Conservation (phyloP, 2,113 vertebrate species). For the Sturnus vulgaris region DNA sequence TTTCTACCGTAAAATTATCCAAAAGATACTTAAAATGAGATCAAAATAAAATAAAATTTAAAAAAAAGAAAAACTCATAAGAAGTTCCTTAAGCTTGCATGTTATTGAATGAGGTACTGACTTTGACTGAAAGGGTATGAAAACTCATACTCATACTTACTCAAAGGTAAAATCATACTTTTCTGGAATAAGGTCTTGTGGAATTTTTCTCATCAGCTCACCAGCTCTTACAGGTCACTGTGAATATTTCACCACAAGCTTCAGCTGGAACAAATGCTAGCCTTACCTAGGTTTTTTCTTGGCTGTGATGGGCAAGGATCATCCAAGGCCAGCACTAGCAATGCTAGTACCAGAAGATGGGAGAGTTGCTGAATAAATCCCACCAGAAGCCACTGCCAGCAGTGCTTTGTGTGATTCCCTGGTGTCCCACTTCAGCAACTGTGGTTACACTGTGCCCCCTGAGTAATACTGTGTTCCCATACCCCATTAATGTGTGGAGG, state of each 20-base stretch:
- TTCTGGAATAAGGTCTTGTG: neutral
- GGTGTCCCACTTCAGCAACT: neutral
- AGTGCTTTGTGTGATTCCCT: neutral
- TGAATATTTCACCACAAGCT: neutral
- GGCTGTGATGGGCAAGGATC: neutral
- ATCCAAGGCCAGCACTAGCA: neutral
- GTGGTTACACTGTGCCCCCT: accelerated
- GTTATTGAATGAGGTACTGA: neutral
- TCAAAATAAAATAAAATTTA: neutral
- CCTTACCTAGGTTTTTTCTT: neutral
- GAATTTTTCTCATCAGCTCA: neutral
- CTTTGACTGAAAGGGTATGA: neutral
- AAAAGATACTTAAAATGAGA: neutral
- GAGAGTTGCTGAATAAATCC: neutral
- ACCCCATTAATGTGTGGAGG: neutral
- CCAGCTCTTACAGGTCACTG: neutral
- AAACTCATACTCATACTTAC: neutral
- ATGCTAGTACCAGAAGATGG: neutral
- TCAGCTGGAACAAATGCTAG: neutral
- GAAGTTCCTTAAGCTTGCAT: neutral
- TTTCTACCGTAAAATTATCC: neutral
- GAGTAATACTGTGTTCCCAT: neutral
- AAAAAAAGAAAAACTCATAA: neutral
- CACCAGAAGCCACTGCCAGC: neutral
- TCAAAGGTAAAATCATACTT: neutral